phyloP scores from a whole-genome alignment of 2,888 invertebrate genomes.

The Drosophila maculinotata region DNA sequence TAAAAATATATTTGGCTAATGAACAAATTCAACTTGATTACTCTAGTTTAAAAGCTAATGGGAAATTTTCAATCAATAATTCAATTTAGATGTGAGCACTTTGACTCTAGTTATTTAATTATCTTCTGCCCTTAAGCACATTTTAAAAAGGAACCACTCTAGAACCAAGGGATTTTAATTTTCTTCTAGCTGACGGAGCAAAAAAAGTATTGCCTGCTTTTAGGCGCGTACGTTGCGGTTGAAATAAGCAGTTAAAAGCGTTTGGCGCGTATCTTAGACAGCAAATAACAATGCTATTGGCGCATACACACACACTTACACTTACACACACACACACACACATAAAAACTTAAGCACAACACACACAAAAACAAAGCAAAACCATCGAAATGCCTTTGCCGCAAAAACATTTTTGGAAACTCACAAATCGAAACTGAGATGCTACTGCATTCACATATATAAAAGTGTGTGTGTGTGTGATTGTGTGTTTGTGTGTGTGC shows the following conservation, averaged over 20 bases:
- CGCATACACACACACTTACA: constrained; percentile 2
- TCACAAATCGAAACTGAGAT: constrained; percentile 54
- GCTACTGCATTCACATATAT: constrained; percentile 12
- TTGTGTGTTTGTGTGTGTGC: constrained; percentile 7
- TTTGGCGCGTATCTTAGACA: constrained; percentile 22
- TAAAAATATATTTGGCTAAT: too few species aligned
- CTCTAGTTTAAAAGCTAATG: too few species aligned
- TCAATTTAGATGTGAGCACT: too few species aligned
- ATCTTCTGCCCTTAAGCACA: too few species aligned
- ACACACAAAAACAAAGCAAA: constrained; percentile 20
- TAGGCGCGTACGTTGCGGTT: constrained; percentile 20
- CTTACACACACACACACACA: constrained; percentile 4
- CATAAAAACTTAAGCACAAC: too few species aligned
- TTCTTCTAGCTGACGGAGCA: neutral
- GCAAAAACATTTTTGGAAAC: constrained; percentile 30
- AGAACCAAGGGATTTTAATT: too few species aligned
- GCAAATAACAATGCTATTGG: constrained; percentile 28
- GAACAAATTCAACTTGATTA: neutral
- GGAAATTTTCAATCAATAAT: too few species aligned
- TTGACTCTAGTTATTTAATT: too few species aligned
- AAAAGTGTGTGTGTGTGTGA: neutral
- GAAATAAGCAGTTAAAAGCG: constrained; percentile 24
- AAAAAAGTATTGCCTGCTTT: constrained; percentile 44
- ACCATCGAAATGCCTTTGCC: constrained; percentile 37
- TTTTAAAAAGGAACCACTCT: too few species aligned